Conservation (phyloP, 2,113 vertebrate genomes). For the Pterocles gutturalis region DNA sequence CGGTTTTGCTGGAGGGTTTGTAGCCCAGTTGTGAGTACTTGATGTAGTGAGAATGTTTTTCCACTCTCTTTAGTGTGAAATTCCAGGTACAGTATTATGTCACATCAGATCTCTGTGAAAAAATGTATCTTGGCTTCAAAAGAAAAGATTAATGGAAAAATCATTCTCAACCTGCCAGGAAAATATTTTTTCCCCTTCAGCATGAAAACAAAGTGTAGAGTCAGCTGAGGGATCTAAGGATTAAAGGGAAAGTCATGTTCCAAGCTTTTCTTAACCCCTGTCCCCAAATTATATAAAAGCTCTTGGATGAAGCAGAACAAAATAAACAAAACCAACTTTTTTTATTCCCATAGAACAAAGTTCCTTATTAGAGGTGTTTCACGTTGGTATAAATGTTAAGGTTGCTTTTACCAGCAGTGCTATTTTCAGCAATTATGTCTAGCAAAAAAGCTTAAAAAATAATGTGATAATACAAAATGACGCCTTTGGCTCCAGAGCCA, state of each 20-base stretch:
- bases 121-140: constrained; percentile 51
- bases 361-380: not conserved
- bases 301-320: not conserved
- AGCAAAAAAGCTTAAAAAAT: not conserved
- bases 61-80: constrained; percentile 55
- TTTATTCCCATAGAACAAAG: not conserved
- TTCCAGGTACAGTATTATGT: constrained; percentile 66
- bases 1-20: not conserved
- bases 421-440: not conserved
- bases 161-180: constrained; percentile 61
- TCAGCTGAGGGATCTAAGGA: constrained; percentile 31
- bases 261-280: not conserved
- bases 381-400: not conserved
- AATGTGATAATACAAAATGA: not conserved
- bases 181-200: constrained; percentile 67
- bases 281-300: not conserved
- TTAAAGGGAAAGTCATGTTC: constrained; percentile 32
- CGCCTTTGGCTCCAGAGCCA: not conserved
- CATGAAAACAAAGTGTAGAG: constrained; percentile 66
- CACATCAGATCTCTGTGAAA: constrained; percentile 63
- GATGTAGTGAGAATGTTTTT: constrained; percentile 45
- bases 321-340: not conserved
- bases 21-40: not conserved
- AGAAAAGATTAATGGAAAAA: constrained; percentile 72
- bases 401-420: not conserved